A percentile compares a stretch with the other conserved stretches of the same genome.
Conservation (phyloP, 2,113 vertebrate species). For the Lophotis ruficrista region DNA sequence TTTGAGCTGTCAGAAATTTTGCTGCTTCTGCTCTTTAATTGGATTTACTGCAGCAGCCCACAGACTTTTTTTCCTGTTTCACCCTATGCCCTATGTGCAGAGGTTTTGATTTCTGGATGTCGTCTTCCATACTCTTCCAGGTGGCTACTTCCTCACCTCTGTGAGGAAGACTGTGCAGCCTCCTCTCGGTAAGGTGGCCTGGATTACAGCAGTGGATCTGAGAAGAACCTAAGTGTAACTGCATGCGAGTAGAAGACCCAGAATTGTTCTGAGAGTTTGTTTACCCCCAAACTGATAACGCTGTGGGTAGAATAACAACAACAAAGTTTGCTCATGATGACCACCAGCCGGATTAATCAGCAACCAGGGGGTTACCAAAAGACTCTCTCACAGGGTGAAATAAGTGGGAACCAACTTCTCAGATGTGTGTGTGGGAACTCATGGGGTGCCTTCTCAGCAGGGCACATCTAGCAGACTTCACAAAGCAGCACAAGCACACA, state of each 20-base stretch:
- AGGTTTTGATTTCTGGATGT: neutral
- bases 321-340: neutral
- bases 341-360: neutral
- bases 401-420: too few relatives aligned
- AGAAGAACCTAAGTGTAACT: neutral
- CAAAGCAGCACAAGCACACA: neutral
- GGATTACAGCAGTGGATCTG: neutral
- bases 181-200: neutral
- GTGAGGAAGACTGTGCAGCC: neutral
- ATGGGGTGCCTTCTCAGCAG: neutral
- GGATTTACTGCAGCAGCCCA: neutral
- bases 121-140: neutral
- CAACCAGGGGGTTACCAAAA: neutral
- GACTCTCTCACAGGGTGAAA: neutral
- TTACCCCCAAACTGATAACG: neutral
- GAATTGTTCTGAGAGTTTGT: neutral
- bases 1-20: neutral
- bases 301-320: neutral
- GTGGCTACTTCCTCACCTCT: neutral
- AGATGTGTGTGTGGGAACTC: neutral
- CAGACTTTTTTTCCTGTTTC: neutral
- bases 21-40: neutral
- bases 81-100: neutral
- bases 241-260: neutral
- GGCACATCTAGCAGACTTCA: neutral